Conservation (phyloP, 2,888 invertebrate genomes). For the Micoletzkya japonica region DNA sequence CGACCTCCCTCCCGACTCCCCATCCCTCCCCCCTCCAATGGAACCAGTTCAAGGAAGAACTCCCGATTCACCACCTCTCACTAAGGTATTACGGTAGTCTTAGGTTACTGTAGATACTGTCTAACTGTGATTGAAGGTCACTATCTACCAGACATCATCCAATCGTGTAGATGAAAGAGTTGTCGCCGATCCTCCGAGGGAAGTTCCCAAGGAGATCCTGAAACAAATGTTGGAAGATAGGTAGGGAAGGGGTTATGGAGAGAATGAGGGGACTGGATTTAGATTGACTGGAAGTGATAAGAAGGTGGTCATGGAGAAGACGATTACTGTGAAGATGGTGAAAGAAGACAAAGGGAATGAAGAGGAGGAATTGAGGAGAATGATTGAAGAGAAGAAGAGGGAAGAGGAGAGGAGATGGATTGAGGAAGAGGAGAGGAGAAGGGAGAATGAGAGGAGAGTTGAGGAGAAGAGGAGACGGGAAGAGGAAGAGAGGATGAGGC, state of each 20-base stretch:
- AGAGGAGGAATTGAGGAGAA: neutral
- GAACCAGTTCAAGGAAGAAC: conserved; percentile 17
- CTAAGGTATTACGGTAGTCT: neutral
- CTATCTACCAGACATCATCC: conserved; percentile 21
- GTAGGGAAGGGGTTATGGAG: too few relatives aligned
- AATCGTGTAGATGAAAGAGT: conserved; percentile 20
- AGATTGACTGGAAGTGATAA: too few relatives aligned
- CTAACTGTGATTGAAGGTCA: conserved; percentile 9
- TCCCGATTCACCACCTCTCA: neutral
- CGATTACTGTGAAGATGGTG: conserved; percentile 22
- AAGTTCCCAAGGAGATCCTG: conserved; percentile 20
- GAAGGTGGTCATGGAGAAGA: conserved; percentile 22
- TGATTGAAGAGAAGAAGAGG: neutral
- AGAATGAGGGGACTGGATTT: too few relatives aligned
- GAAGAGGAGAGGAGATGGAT: neutral
- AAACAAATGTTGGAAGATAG: too few relatives aligned
- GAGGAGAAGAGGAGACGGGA: neutral
- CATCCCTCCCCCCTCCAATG: conserved; percentile 5
- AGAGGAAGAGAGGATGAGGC: neutral
- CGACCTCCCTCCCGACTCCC: neutral
- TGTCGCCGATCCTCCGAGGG: conserved; percentile 2
- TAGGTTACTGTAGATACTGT: too few relatives aligned
- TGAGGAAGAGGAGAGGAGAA: neutral
- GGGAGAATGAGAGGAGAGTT: neutral
- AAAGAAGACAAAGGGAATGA: conserved; percentile 20